Base-by-base conservation (phyloP, 2,797 vertebrate species). In the Argentina silus region DNA sequence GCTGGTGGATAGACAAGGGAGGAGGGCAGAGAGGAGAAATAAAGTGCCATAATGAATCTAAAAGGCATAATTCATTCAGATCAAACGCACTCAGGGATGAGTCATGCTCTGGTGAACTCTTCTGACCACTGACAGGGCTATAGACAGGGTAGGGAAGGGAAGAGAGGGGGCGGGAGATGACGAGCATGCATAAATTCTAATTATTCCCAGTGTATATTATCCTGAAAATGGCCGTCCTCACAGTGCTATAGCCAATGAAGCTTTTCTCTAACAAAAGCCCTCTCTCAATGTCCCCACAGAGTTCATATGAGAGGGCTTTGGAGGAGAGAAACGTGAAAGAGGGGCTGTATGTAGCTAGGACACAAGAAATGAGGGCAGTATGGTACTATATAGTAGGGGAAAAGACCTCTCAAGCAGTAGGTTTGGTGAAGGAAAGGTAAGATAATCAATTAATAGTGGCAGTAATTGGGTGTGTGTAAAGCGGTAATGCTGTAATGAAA, bases 381-480 rank as follows among this genome's bases (percentile, higher is more conserved):
- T 59, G 57, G 67, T 79, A 70, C 81, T 19, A 60, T 47, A 80
- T 83, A 67, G 79, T 79, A 76, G 86, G 90, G 88, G 84, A 87
- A 91, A 87, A 84, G 76, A 83, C 62, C 71, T 68, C 73, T 61
- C 6, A 68, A 27, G 79, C 75, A 76, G 70, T 51, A 0, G 80
- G 78, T 72, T 84, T 50, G 75, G 76, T 7, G 80, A 92, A 88
- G 88, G 93, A 92, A 93, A 91, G 90, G 91, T 96, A 93, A 80
- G 85, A 90, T 95, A 97, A 98, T 98, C 98, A 98, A 98, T 98
- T 97, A 98, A 96, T 94, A 94, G 95, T 94, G 95, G 95, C 96
- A 92, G 96, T 99, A 99, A 99, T 98, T 97, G 97, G 96, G 74
- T 56, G 95, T 96, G 95, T 96, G 95, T 95, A 94, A 91, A 95